These are phyloP conservation scores for Eupristina koningsbergeri DNA, from an alignment of 1,140 invertebrate genomes.

Conservation along the genomic window DNA sequence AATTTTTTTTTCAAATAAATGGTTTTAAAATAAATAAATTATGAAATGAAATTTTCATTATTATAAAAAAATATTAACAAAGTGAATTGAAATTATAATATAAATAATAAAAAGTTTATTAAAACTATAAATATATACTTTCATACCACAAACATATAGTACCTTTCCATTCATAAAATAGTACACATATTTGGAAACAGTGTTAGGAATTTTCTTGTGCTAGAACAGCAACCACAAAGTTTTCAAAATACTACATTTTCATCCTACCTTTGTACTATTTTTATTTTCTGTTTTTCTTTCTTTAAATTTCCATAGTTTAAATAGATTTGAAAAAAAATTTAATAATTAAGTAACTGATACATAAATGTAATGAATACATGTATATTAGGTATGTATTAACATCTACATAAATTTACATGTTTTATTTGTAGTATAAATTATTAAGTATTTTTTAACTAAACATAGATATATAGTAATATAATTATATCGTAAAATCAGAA, in stretches of 20 bases:
- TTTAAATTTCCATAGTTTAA: neutral
- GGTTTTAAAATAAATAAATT: too few relatives aligned
- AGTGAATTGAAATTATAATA: neutral
- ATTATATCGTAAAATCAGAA: too few relatives aligned
- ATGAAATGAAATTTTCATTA: neutral
- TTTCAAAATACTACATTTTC: slow-evolving; percentile 18
- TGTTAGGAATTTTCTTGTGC: slow-evolving; percentile 14
- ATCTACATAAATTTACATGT: too few relatives aligned
- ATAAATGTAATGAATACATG: too few relatives aligned
- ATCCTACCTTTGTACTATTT: neutral
- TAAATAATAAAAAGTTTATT: neutral
- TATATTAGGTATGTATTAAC: too few relatives aligned
- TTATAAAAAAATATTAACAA: neutral
- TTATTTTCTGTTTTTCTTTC: neutral
- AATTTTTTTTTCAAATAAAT: too few relatives aligned
- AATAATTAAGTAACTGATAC: too few relatives aligned
- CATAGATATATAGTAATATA: too few relatives aligned
- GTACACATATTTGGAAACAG: neutral
- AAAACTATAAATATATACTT: slow-evolving; percentile 34
- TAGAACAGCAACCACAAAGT: neutral
- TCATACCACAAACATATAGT: slow-evolving; percentile 29
- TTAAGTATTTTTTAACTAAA: too few relatives aligned
- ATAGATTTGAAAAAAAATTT: too few relatives aligned
- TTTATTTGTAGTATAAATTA: too few relatives aligned
- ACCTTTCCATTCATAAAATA: neutral